Evolutionary conservation across 2,113 vertebrate genomes (phyloP).

Genomic region (Dromiciops gliroides): DNA sequence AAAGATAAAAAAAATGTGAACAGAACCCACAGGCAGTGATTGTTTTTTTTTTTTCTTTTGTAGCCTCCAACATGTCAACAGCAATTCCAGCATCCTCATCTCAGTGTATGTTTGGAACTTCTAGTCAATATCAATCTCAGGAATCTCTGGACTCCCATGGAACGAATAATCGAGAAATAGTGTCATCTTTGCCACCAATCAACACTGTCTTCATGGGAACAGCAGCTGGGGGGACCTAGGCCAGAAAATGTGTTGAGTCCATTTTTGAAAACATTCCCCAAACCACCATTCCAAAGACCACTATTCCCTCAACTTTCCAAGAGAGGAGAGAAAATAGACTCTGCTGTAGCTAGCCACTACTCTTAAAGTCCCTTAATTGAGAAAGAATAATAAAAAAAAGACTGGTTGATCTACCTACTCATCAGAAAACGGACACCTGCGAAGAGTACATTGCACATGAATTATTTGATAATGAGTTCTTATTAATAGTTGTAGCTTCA

Average conservation of each 20-base stretch:
- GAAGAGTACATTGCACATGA: constrained; percentile 58
- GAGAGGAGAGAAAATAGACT: constrained; percentile 4
- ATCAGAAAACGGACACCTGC: constrained; percentile 19
- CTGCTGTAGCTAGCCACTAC: neutral
- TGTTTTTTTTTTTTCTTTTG: constrained; percentile 64
- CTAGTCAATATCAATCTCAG: constrained; percentile 88
- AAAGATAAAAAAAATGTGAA: constrained; percentile 8
- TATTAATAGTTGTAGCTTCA: constrained; percentile 63
- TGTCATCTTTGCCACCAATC: constrained; percentile 95
- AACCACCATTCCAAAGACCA: neutral
- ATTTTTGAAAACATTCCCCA: neutral
- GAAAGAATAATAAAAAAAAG: neutral
- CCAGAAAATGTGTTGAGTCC: neutral
- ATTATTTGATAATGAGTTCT: constrained; percentile 57
- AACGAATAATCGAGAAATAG: constrained; percentile 85
- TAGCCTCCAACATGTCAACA: constrained; percentile 86
- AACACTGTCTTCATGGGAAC: constrained; percentile 98
- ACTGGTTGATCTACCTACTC: neutral
- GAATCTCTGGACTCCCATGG: constrained; percentile 88
- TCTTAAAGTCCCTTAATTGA: constrained; percentile 33
- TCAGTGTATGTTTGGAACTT: constrained; percentile 93
- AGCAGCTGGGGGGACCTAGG: constrained; percentile 87
- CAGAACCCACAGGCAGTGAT: constrained; percentile 39
- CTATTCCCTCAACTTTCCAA: neutral
- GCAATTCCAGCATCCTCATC: constrained; percentile 85